Conservation (phyloP, 2,888 invertebrate genomes). For the Boloria euphrosyne region DNA sequence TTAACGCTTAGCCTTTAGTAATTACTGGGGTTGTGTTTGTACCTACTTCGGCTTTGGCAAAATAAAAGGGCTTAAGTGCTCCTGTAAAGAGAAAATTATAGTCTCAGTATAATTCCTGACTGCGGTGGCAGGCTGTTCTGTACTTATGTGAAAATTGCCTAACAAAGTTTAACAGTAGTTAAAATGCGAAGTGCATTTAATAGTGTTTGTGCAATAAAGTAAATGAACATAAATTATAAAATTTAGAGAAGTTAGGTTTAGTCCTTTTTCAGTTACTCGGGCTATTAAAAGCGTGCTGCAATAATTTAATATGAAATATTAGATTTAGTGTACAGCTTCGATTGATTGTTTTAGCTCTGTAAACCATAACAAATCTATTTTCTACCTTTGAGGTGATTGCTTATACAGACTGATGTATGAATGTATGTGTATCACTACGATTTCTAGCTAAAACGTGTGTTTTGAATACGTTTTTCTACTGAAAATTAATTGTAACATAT, state of each 20-base stretch:
- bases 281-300: too few species aligned
- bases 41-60: constrained; percentile 46
- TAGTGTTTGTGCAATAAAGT: constrained; percentile 9
- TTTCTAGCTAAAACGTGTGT: too few species aligned
- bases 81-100: constrained; percentile 42
- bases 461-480: too few species aligned
- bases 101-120: constrained; percentile 41
- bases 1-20: constrained; percentile 71
- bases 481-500: too few species aligned
- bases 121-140: constrained; percentile 35
- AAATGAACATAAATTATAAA: not conserved
- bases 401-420: too few species aligned
- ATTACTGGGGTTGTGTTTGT: constrained; percentile 71
- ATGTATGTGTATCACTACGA: too few species aligned
- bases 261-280: too few species aligned
- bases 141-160: constrained; percentile 21
- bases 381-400: too few species aligned
- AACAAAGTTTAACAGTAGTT: constrained; percentile 15
- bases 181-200: constrained; percentile 14
- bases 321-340: too few species aligned
- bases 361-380: too few species aligned
- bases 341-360: too few species aligned
- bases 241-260: not conserved
- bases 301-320: too few species aligned
- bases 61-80: constrained; percentile 43